Conservation (phyloP, 2,888 invertebrate species). For the Meloe dianella region DNA sequence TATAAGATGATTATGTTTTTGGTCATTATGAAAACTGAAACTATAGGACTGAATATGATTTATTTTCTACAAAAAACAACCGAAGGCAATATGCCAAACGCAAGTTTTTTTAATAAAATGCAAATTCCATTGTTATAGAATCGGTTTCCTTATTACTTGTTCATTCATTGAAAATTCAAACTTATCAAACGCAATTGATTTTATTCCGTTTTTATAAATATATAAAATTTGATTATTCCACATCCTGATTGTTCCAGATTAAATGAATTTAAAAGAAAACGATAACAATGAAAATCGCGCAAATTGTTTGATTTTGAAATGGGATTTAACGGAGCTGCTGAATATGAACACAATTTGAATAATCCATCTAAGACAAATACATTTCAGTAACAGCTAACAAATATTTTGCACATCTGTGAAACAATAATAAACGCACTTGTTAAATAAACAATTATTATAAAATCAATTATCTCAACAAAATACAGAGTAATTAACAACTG, state of each 20-base stretch:
- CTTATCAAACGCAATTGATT: background rate
- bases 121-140: conserved; percentile 3
- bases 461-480: background rate
- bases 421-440: background rate
- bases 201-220: background rate
- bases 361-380: background rate
- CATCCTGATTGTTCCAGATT: background rate
- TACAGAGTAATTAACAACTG: background rate
- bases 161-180: background rate
- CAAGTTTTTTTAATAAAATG: conserved; percentile 21
- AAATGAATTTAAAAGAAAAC: background rate
- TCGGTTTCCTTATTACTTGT: background rate
- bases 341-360: background rate
- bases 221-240: background rate
- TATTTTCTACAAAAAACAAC: background rate
- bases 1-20: too few species aligned
- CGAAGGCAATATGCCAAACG: conserved; percentile 6
- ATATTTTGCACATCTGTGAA: background rate
- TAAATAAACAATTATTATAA: background rate
- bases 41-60: too few species aligned
- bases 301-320: background rate
- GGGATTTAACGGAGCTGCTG: background rate
- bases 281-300: background rate
- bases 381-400: background rate
- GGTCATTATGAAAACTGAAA: too few species aligned